phyloP scores from a whole-genome alignment of 2,888 invertebrate species.

The Phortica magna region DNA sequence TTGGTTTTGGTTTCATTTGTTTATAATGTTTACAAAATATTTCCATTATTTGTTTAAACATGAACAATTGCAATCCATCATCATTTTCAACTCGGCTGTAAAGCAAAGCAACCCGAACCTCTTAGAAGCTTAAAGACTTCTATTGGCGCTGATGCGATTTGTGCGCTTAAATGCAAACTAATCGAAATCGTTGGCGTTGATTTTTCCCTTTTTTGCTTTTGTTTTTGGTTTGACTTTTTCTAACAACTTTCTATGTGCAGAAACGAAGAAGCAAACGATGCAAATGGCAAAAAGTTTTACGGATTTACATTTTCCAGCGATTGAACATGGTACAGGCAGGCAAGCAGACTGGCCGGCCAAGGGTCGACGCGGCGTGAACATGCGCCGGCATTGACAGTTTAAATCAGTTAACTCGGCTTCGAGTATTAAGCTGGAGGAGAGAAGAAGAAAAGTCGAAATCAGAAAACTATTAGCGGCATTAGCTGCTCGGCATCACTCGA shows the following conservation, averaged over 20 bases:
- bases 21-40: not conserved
- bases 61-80: constrained; percentile 23
- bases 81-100: not conserved
- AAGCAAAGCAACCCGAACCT: not conserved
- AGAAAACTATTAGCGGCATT: constrained; percentile 71
- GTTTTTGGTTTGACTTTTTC: not conserved
- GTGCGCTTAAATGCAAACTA: constrained; percentile 62
- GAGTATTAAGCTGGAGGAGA: not conserved
- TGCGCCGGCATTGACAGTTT: constrained; percentile 40
- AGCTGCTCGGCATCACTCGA: constrained; percentile 44
- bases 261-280: constrained; percentile 41
- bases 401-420: constrained; percentile 65
- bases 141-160: not conserved
- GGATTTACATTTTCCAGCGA: constrained; percentile 71
- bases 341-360: not conserved
- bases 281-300: constrained; percentile 54
- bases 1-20: constrained; percentile 7
- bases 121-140: not conserved
- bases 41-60: constrained; percentile 26
- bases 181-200: constrained; percentile 52
- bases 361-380: constrained; percentile 18
- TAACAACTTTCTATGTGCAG: constrained; percentile 17
- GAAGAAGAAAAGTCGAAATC: constrained; percentile 46
- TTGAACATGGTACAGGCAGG: constrained; percentile 54
- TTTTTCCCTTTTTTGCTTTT: not conserved